Conservation (phyloP, 2,888 invertebrate species). For the Oscheius sp. region DNA sequence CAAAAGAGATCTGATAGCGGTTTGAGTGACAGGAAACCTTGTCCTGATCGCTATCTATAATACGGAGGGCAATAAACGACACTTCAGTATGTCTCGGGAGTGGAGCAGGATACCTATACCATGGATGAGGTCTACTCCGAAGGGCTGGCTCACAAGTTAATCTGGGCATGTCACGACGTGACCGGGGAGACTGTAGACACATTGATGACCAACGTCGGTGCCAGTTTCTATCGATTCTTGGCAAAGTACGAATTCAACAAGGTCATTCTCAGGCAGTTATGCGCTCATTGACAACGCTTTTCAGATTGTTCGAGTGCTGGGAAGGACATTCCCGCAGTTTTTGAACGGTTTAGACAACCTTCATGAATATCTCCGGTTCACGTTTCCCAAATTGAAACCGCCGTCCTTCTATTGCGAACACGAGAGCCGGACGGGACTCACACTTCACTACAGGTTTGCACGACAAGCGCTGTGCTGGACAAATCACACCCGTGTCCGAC, state of each 20-base stretch:
- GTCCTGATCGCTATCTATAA: slow-evolving; percentile 28
- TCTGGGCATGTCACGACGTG: slow-evolving; percentile 67
- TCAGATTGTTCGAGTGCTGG: slow-evolving; percentile 68
- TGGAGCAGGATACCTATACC: slow-evolving; percentile 53
- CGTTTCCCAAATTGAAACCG: slow-evolving; percentile 82
- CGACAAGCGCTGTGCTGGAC: slow-evolving; percentile 6
- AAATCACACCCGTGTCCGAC: slow-evolving; percentile 3
- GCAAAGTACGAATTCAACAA: slow-evolving; percentile 67
- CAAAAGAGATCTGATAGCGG: slow-evolving; percentile 37
- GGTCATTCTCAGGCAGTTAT: slow-evolving; percentile 37
- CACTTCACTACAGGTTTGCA: slow-evolving; percentile 84
- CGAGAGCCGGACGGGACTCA: slow-evolving; percentile 90
- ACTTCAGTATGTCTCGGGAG: slow-evolving; percentile 61
- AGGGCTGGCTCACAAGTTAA: slow-evolving; percentile 59
- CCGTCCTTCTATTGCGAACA: slow-evolving; percentile 97
- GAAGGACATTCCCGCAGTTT: slow-evolving; percentile 71
- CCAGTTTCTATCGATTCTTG: slow-evolving; percentile 61
- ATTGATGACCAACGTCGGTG: slow-evolving; percentile 53
- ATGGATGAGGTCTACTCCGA: slow-evolving; percentile 61
- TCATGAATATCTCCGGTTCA: slow-evolving; percentile 68
- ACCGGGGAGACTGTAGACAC: slow-evolving; percentile 54
- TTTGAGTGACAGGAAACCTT: slow-evolving; percentile 36
- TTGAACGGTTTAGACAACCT: slow-evolving; percentile 72
- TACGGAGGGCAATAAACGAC: not conserved
- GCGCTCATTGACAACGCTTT: slow-evolving; percentile 13